Evolutionary conservation across 2,888 invertebrate genomes (phyloP), one percentile per base, ranked within the genome.

Genomic region (Abrostola tripartita): DNA sequence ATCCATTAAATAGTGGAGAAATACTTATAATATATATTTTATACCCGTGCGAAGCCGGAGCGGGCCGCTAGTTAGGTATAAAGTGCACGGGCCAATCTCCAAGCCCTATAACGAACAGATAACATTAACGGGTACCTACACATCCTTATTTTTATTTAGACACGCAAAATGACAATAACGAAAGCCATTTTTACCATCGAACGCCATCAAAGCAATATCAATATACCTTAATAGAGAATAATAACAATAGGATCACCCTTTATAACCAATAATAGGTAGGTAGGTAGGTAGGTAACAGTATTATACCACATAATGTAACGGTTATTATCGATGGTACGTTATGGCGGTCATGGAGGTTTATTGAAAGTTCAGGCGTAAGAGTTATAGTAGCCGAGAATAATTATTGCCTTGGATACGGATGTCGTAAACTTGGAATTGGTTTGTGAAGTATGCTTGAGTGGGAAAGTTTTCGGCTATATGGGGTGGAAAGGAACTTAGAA

Each of bases 161-260:
- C 75, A 72, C 72, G 72, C 72, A 47, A 72, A 61, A 70, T 58
- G 52, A 58, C 72, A 58, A 75, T 72, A 72, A 75, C 71, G 58
- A 61, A 59, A 6, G 37, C 50, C 65, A 72, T 75, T 74, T 72
- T 75, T 70, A 65, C 55, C 76, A 76, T 78, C 67, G 73, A 72
- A 71, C 72, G 74, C 68, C 73, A 59, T 76, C 64, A 65, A 60
- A 61, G 72, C 61, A 71, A 77, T 79, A 72, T 78, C 76, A 79
- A 78, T 82, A 76, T 73, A 70, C 69, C 71, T 68, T 82, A 82
- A 82, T 81, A 75, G 69, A 51, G 72, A 72, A 72, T 81, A 82
- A 81, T 78, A 81, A 78, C 81, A 76, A 76, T 83, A 81, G 83
- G 76, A 77, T 73, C 80, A 78, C 81, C 82, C 82, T 81, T 83